Conservation (phyloP, 2,888 invertebrate genomes). For the Tricholauxania praeusta region DNA sequence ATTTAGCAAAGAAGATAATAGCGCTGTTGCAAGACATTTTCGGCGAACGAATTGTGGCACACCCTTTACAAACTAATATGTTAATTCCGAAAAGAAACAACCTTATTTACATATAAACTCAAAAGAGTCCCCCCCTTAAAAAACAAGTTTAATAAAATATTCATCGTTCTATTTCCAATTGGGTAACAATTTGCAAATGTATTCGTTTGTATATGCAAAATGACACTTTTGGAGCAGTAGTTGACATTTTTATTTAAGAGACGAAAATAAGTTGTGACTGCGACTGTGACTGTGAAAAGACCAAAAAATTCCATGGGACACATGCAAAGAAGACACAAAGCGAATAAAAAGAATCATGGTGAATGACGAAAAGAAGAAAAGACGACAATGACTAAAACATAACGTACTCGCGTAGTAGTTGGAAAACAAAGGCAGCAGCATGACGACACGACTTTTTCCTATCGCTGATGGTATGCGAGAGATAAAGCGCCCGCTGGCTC, state of each 20-base stretch:
- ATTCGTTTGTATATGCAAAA: constrained; percentile 34
- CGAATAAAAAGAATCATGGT: constrained; percentile 8
- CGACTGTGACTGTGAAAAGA: not conserved
- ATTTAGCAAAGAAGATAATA: too few relatives aligned
- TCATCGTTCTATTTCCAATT: too few relatives aligned
- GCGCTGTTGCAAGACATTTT: too few relatives aligned
- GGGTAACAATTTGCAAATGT: not conserved
- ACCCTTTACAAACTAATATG: too few relatives aligned
- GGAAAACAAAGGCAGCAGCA: constrained; percentile 15
- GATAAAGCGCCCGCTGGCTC: constrained; percentile 20
- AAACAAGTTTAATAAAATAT: too few relatives aligned
- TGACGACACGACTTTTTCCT: not conserved
- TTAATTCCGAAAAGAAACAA: too few relatives aligned
- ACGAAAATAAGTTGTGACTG: constrained; percentile 26
- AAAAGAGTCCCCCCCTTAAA: too few relatives aligned
- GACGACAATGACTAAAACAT: constrained; percentile 7
- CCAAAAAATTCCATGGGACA: not conserved
- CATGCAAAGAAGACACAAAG: not conserved
- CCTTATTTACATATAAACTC: too few relatives aligned
- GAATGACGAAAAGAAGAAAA: constrained; percentile 13
- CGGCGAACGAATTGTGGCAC: too few relatives aligned
- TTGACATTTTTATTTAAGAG: constrained; percentile 45
- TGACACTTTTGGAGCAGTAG: constrained; percentile 43
- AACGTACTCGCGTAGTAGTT: not conserved
- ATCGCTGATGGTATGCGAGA: not conserved